Evolutionary conservation across 1,140 invertebrate genomes (phyloP), one percentile per base, ranked within the genome.

Genomic region (Helicoverpa zea): DNA sequence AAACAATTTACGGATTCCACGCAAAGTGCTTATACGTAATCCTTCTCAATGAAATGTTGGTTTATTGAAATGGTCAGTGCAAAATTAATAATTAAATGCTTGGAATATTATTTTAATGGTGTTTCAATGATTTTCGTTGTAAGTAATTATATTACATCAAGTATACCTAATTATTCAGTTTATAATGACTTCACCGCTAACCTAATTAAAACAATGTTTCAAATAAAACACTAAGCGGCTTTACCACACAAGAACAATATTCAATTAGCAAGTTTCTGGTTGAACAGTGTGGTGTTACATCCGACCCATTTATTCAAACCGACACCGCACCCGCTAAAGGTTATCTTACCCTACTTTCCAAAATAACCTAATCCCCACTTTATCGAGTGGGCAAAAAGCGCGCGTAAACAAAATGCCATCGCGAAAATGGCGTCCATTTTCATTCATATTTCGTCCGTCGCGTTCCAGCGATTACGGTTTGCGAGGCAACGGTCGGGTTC

Each of bases 391-490:
- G 79, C 84, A 86, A 86, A 86, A 88, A 87, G 84, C 59, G 84
- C 68, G 75, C 86, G 84, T 81, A 84, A 86, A 87, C 83, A 88
- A 85, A 88, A 84, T 84, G 76, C 68, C 83, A 84, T 84, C 47
- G 78, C 64, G 68, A 87, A 87, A 91, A 89, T 87, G 81, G 86
- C 83, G 78, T 56, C 85, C 84, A 84, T 89, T 88, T 85, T 86
- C 88, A 88, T 89, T 90, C 87, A 88, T 91, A 77, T 82, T 79
- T 68, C 78, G 75, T 47, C 76, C 87, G 84, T 86, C 78, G 87
- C 86, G 80, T 89, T 91, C 82, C 90, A 87, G 82, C 86, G 89
- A 90, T 92, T 93, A 91, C 85, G 83, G 83, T 87, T 88, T 88
- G 83, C 81, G 84, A 73, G 85, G 85, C 73, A 87, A 85, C 66